Conservation (phyloP, 92 coral and sea anemone genomes). For the Actinostola sp. region DNA sequence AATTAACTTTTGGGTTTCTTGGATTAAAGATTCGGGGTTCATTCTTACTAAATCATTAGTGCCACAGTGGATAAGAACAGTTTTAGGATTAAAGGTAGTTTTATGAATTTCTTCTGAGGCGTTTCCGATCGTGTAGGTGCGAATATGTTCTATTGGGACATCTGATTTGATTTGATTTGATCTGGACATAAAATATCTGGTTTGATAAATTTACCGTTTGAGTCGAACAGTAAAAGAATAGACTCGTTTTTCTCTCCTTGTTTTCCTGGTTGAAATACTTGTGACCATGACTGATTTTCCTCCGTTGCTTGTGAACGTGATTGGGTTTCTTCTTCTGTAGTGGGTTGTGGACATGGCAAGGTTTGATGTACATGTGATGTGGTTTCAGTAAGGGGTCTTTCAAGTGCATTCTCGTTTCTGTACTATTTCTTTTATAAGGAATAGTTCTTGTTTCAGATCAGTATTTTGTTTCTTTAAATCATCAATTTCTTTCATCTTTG, state of each 20-base stretch:
- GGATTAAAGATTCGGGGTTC: constrained; percentile 20
- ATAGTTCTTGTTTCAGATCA: constrained; percentile 35
- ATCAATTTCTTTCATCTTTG: constrained; percentile 39
- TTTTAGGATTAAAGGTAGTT: background rate
- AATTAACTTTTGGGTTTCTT: constrained; percentile 11
- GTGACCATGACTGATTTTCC: constrained; percentile 5
- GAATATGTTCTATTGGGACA: constrained; percentile 14
- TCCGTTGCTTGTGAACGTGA: background rate
- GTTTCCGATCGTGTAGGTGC: constrained; percentile 20
- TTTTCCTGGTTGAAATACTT: background rate
- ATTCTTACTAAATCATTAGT: constrained; percentile 39
- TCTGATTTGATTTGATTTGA: no score
- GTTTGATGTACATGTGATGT: background rate
- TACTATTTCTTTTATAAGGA: constrained; percentile 40
- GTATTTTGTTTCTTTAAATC: constrained; percentile 32
- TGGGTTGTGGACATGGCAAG: background rate
- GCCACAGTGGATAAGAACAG: constrained; percentile 50
- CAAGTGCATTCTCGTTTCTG: constrained; percentile 36
- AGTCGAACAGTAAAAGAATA: constrained; percentile 27
- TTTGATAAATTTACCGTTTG: constrained; percentile 39
- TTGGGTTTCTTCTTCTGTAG: constrained; percentile 3
- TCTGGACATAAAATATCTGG: constrained; percentile 34
- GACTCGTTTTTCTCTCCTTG: constrained; percentile 9
- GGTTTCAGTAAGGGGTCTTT: background rate
- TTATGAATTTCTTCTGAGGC: constrained; percentile 19